Evolutionary conservation across 2,113 vertebrate species (phyloP).

Genomic region (Crocuta crocuta): DNA sequence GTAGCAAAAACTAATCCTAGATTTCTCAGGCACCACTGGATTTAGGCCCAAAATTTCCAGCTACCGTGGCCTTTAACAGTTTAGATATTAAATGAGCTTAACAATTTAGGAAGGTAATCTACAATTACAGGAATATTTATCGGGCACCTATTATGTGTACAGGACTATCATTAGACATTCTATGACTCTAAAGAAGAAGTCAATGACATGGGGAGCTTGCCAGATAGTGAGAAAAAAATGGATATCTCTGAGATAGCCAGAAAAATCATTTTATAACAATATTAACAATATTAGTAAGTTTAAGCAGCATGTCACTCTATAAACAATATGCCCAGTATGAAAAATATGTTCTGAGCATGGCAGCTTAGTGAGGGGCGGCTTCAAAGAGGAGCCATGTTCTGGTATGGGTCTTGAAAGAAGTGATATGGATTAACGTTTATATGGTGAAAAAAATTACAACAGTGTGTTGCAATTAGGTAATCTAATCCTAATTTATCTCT

Average conservation of each 20-base stretch:
- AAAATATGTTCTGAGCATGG: neutral
- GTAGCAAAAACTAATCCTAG: neutral
- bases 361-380: neutral
- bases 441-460: neutral
- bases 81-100: neutral
- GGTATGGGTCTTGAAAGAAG: neutral
- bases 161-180: neutral
- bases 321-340: neutral
- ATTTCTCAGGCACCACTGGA: neutral
- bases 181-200: neutral
- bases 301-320: neutral
- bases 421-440: neutral
- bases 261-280: neutral
- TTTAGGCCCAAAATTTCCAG: neutral
- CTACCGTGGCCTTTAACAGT: neutral
- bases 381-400: neutral
- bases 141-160: neutral
- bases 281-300: neutral
- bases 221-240: neutral
- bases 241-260: neutral
- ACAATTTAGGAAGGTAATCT: slow-evolving; percentile 5
- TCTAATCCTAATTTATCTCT: neutral
- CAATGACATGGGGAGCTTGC: neutral
- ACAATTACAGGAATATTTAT: slow-evolving; percentile 13
- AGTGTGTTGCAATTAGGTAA: neutral